phyloP scores from a whole-genome alignment of 1,140 invertebrate species.

The Antheraea pernyi region DNA sequence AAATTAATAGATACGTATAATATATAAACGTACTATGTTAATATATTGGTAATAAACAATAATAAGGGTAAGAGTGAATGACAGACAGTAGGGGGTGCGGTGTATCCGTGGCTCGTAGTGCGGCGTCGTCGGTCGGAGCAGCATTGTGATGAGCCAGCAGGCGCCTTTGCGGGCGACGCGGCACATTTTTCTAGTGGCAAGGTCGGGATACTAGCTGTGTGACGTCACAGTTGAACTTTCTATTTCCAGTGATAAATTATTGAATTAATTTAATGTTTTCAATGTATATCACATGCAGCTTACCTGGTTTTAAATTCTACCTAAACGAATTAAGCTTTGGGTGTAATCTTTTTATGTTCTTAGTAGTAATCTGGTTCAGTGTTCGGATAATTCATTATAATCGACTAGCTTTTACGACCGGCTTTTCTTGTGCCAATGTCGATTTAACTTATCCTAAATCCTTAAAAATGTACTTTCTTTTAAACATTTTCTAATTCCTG shows the following conservation, averaged over 20 bases:
- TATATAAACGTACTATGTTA: not conserved
- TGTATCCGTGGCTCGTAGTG: slow-evolving; percentile 31
- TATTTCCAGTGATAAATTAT: slow-evolving; percentile 42
- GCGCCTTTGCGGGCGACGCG: slow-evolving; percentile 57
- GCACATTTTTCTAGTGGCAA: slow-evolving; percentile 77
- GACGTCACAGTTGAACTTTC: slow-evolving; percentile 72
- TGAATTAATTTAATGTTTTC: too few species aligned
- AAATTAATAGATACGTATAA: not conserved
- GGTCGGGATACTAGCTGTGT: slow-evolving; percentile 56
- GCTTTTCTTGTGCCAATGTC: too few species aligned
- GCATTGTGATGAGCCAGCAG: slow-evolving; percentile 65
- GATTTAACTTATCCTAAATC: too few species aligned
- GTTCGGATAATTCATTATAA: too few species aligned
- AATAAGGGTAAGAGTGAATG: slow-evolving; percentile 9
- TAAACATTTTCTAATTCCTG: too few species aligned
- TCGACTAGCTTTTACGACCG: too few species aligned
- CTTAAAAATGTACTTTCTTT: too few species aligned
- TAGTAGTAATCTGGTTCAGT: too few species aligned
- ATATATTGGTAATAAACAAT: not conserved
- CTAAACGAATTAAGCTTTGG: too few species aligned
- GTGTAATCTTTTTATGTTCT: too few species aligned
- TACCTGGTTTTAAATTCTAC: too few species aligned
- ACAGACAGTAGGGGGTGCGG: slow-evolving; percentile 37
- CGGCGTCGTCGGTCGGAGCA: slow-evolving; percentile 24
- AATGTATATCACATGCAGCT: too few species aligned